These are phyloP conservation scores for Aleadryas rufinucha DNA, from an alignment of 2,113 vertebrate genomes.

Conservation along the genomic window DNA sequence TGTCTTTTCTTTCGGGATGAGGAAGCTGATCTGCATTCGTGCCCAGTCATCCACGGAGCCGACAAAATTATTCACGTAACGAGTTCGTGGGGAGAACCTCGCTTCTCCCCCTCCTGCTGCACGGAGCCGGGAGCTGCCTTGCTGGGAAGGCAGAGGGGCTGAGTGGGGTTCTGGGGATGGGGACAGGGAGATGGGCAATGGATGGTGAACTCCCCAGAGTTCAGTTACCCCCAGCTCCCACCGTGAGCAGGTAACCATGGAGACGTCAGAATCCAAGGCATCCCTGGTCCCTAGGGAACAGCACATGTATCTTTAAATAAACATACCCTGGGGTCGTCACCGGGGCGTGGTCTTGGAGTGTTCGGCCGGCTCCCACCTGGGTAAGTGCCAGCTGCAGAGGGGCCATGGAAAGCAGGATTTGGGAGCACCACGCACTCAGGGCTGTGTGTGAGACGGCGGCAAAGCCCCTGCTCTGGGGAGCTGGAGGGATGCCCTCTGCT, in stretches of 20 bases:
- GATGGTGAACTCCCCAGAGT: conserved; percentile 56
- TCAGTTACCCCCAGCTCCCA: conserved; percentile 62
- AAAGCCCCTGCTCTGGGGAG: neutral
- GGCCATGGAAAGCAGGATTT: neutral
- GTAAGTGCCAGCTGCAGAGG: neutral
- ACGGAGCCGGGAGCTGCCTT: neutral
- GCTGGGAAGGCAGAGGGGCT: neutral
- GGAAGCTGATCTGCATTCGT: neutral
- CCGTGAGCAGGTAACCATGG: conserved; percentile 72
- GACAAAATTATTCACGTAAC: neutral
- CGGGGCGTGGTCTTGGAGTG: accelerated
- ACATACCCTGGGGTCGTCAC: neutral
- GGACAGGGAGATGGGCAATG: neutral
- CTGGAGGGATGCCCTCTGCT: neutral
- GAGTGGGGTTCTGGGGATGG: neutral
- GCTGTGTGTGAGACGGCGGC: neutral
- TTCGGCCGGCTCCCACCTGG: neutral
- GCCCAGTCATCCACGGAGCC: neutral
- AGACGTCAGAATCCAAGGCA: conserved; percentile 59
- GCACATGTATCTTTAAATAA: neutral
- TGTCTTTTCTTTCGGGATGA: neutral
- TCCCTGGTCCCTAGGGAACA: conserved; percentile 10
- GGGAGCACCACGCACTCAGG: accelerated
- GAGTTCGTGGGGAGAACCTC: neutral
- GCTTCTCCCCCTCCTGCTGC: neutral